Conservation (phyloP, 2,888 invertebrate genomes). For the Tinea trinotella region DNA sequence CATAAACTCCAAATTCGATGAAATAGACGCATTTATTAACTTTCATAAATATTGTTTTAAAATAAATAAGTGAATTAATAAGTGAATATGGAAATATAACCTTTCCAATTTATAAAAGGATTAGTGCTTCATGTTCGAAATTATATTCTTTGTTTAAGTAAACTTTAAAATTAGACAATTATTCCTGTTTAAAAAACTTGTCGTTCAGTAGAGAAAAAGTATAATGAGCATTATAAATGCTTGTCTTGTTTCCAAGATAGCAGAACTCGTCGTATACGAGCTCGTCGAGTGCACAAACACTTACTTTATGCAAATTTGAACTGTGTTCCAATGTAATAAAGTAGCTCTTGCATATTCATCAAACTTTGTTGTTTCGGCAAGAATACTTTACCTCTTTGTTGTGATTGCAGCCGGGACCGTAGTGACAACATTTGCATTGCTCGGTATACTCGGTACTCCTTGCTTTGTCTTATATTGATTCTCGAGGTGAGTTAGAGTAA, state of each 20-base stretch:
- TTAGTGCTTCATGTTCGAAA: too few relatives aligned
- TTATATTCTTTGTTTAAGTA: too few relatives aligned
- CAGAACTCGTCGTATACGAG: neutral
- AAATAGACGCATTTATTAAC: too few relatives aligned
- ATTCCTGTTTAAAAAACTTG: too few relatives aligned
- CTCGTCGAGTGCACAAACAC: neutral
- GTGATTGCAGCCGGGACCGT: neutral
- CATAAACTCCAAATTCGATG: too few relatives aligned
- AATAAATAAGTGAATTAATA: too few relatives aligned
- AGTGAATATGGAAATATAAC: too few relatives aligned
- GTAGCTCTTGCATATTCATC: neutral
- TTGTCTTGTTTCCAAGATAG: neutral
- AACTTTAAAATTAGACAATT: too few relatives aligned
- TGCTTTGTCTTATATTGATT: neutral
- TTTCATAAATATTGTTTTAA: too few relatives aligned
- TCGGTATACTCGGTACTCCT: neutral
- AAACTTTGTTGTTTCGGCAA: neutral
- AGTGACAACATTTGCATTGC: constrained; percentile 4
- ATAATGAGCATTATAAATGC: neutral
- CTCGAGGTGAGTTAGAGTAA: neutral
- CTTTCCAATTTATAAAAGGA: too few relatives aligned
- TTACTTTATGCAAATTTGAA: neutral
- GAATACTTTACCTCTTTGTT: neutral
- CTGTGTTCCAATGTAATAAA: neutral
- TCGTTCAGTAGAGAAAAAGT: too few relatives aligned